These are phyloP conservation scores for Sisor rabdophorus DNA, from an alignment of 2,113 vertebrate genomes.

Conservation along the genomic window DNA sequence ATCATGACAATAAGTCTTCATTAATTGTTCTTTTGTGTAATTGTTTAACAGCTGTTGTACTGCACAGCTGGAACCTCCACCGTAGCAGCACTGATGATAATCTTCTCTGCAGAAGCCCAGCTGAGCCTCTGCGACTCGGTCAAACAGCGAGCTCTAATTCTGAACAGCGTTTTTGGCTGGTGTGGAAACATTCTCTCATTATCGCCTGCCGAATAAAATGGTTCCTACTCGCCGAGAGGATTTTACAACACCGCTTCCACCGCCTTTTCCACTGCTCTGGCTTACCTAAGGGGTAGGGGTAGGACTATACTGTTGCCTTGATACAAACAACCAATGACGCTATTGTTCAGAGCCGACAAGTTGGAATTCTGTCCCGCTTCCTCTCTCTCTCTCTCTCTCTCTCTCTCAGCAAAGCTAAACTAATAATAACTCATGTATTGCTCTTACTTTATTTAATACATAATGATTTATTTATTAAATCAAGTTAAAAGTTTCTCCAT, in stretches of 20 bases:
- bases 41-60: neutral
- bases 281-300: neutral
- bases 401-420: no score
- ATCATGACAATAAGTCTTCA: neutral
- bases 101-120: neutral
- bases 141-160: neutral
- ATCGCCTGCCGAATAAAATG: constrained; percentile 15
- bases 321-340: neutral
- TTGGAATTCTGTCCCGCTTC: no score
- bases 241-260: constrained; percentile 1
- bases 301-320: neutral
- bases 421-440: no score
- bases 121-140: neutral
- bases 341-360: no score
- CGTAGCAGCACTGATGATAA: constrained; percentile 8
- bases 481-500: no score
- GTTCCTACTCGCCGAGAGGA: constrained; percentile 2
- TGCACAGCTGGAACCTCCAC: neutral
- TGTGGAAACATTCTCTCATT: neutral
- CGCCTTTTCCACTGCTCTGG: neutral
- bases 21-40: no score
- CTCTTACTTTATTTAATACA: no score
- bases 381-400: no score
- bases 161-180: neutral
- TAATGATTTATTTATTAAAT: no score